Conservation (phyloP, 2,888 invertebrate genomes). For the Dolichomitus sp. region DNA sequence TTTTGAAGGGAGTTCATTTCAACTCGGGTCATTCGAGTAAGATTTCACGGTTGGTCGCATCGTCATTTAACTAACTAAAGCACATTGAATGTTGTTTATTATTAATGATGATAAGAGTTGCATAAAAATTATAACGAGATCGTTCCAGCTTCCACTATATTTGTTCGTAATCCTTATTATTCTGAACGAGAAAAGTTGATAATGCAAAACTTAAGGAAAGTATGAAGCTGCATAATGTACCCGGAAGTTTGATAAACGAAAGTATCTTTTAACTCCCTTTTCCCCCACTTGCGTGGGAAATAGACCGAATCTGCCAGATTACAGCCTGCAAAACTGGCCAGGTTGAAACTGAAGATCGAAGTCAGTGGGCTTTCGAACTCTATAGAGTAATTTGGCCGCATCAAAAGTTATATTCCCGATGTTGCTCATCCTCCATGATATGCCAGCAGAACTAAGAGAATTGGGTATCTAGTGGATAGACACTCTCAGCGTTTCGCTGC, state of each 20-base stretch:
- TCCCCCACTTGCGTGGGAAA: background rate
- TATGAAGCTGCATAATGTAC: background rate
- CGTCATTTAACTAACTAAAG: background rate
- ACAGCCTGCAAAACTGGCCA: background rate
- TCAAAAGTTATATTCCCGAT: conserved; percentile 48
- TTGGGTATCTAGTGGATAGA: conserved; percentile 17
- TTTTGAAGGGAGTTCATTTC: too few species aligned
- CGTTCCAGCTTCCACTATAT: background rate
- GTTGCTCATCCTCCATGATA: conserved; percentile 21
- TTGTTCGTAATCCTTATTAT: background rate
- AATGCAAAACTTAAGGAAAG: background rate
- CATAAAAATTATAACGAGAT: too few species aligned
- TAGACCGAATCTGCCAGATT: background rate
- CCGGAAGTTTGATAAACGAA: background rate
- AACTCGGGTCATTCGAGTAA: background rate
- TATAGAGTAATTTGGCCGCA: conserved; percentile 21
- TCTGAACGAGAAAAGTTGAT: background rate
- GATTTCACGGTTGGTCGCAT: background rate
- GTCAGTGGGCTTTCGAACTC: conserved; percentile 39
- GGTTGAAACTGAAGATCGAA: conserved; percentile 27
- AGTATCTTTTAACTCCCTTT: conserved; percentile 8
- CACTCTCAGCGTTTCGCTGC: conserved; percentile 18
- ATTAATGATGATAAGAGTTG: too few species aligned
- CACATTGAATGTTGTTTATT: too few species aligned
- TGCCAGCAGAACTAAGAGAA: conserved; percentile 36